Evolutionary conservation across 2,888 invertebrate species (phyloP), one percentile per base, ranked within the genome.

Genomic region (Drosophila mimetica): DNA sequence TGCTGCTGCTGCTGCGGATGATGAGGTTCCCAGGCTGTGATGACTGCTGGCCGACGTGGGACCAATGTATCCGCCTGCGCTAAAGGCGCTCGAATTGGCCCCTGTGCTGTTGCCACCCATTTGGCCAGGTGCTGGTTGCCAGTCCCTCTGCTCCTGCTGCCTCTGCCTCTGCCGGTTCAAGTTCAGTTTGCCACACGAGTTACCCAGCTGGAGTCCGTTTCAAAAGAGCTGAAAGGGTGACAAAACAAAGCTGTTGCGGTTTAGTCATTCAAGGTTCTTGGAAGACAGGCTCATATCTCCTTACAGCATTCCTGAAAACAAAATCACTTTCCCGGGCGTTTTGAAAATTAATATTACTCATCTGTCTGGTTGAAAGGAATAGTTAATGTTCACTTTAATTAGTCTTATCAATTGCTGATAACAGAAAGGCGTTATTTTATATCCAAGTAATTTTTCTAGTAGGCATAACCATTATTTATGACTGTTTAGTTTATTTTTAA

Each of bases 61-160:
- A n/a, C 90, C 90, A 70, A 90, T 89, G 58, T 89, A 89, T 59
- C 89, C 88, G 67, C 90, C 88, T 25, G 85, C 89, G 71, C 89
- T 89, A n/a, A 89, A 89, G 18, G 89, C 84, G 71, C 77, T 81
- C n/a, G 79, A 74, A 46, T 75, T 86, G 48, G 78, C 81, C 46
- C 85, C 83, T 16, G 84, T 79, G 71, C 81, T 90, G 61, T 90
- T 90, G 50, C 90, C 89, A 75, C 89, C 89, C 89, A 89, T 90
- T 30, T 69, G 75, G 60, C 60, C 74, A 61, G 75, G 66, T 55
- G 25, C 25, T 25, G 59, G 58, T 44, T 58, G 63, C 41, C 55
- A 60, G 32, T 52, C 53, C 52, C 60, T 78, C 32, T 61, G 73
- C 18, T 55, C 18, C 41, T 74, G 37, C 18, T 52, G 25, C 52